Base-by-base conservation (phyloP, 2,888 invertebrate species). In the Monopis laevigella region DNA sequence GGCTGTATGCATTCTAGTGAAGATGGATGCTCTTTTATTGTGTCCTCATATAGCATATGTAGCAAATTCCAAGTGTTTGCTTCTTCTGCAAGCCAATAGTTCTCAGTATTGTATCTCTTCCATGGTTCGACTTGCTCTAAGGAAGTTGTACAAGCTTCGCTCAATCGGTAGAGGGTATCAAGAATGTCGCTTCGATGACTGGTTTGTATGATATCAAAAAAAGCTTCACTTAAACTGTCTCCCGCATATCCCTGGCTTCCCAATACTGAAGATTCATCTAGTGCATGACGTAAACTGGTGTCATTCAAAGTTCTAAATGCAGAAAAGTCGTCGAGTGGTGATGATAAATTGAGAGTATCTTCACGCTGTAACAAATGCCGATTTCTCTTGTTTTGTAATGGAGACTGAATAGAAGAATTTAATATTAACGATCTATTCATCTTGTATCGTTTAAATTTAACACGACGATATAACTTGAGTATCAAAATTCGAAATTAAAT, bases 51-150 rank as follows among this genome's bases (percentile, higher is more conserved):
- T 10, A 97, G 70, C 46, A 90, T 90, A 52, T 88, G 86, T 3
- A 96, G 59, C 16, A 97, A 80, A 51, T 92, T 86, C 96, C 96
- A 97, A 1, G 93, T 95, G 56, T 93, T 91, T 21, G 90, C 85
- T 62, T 97, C 97, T 54, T 89, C 88, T 46, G 89, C 88, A 26
- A 96, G 56, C 86, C 86, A 88, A 48, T 70, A 59, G 35, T 75
- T 81, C 42, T 78, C 69, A 12, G 60, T 58, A 46, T 68, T 83
- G 52, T 72, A 83, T 58, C 69, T 55, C 64, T 75, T 63, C 82
- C 80, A 81, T 7, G 81, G 72, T 44, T 80, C 80, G 1, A 80
- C 66, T 40, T 71, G 57, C 35, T 84, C 83, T 3, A 88, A 68
- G 3, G 85, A 84, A 54, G 87, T 86, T 16, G 83, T 75, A 58